Evolutionary conservation across 2,113 vertebrate species (phyloP).

Genomic region (Caracal caracal): DNA sequence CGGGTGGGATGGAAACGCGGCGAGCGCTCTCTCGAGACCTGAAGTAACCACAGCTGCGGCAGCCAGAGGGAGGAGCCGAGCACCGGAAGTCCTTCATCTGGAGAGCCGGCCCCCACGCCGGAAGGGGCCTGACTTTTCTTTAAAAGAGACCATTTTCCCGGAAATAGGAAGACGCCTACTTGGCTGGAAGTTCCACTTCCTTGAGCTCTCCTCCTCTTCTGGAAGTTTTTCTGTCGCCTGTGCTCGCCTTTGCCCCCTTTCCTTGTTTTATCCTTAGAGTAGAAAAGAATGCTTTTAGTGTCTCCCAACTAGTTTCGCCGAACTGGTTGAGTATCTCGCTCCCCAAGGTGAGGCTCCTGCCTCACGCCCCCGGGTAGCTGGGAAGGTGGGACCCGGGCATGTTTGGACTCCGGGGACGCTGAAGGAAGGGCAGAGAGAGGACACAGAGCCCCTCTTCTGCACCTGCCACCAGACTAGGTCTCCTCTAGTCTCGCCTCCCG

Average conservation of each 20-base stretch:
- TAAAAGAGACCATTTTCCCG: constrained; percentile 11
- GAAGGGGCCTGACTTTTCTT: background rate
- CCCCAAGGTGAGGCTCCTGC: background rate
- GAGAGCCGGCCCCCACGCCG: background rate
- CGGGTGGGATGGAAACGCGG: accelerated
- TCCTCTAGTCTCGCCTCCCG: background rate
- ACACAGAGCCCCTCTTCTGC: constrained; percentile 10
- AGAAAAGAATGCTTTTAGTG: background rate
- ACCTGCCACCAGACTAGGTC: background rate
- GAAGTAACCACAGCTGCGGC: background rate
- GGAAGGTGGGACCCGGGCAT: constrained; percentile 22
- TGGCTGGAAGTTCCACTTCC: constrained; percentile 27
- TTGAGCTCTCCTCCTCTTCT: background rate
- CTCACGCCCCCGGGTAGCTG: background rate
- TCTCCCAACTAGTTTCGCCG: background rate
- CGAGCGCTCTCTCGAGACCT: background rate
- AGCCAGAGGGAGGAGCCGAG: background rate
- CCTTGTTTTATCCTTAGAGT: background rate
- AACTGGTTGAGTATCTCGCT: background rate
- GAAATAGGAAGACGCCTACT: background rate
- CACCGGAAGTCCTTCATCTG: constrained; percentile 33
- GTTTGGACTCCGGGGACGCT: constrained; percentile 3
- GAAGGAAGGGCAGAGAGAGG: background rate
- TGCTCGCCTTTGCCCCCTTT: background rate
- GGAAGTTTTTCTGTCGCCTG: background rate